Evolutionary conservation across 2,113 vertebrate species (phyloP).

Genomic region (Cyanistes caeruleus): DNA sequence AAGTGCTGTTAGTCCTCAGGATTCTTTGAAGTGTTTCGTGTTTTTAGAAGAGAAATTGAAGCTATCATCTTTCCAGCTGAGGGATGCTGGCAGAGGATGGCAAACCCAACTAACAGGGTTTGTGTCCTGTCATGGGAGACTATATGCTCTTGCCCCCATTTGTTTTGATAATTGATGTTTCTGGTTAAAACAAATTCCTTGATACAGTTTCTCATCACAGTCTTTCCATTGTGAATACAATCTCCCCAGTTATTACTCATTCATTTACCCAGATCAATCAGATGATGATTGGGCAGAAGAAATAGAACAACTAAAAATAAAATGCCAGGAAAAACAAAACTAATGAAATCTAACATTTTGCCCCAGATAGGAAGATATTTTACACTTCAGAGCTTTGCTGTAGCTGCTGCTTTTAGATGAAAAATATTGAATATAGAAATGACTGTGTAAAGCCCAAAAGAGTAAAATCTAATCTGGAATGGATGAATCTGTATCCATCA

Average conservation of each 20-base stretch:
- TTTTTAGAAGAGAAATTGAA: background rate
- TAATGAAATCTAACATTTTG: background rate
- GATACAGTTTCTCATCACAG: background rate
- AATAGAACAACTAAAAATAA: slow-evolving; percentile 28
- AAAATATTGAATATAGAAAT: background rate
- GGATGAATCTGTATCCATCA: background rate
- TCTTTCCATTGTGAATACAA: background rate
- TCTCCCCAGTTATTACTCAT: background rate
- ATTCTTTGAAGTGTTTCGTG: background rate
- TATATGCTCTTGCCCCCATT: background rate
- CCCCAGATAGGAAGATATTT: background rate
- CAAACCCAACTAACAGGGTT: background rate
- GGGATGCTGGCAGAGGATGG: background rate
- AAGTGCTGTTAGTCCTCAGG: background rate
- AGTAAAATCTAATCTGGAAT: background rate
- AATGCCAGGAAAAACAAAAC: background rate
- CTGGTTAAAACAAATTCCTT: background rate
- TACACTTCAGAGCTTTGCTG: background rate
- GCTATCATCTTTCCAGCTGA: background rate
- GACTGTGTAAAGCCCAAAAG: background rate
- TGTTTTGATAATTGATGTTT: background rate
- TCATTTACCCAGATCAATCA: background rate
- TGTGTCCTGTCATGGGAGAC: background rate
- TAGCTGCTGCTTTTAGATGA: background rate
- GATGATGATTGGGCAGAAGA: background rate